Percentiles rank a stretch among this genome's conserved stretches.
Evolutionary conservation across 2,888 invertebrate species (phyloP).

Genomic region (Oligia latruncula): DNA sequence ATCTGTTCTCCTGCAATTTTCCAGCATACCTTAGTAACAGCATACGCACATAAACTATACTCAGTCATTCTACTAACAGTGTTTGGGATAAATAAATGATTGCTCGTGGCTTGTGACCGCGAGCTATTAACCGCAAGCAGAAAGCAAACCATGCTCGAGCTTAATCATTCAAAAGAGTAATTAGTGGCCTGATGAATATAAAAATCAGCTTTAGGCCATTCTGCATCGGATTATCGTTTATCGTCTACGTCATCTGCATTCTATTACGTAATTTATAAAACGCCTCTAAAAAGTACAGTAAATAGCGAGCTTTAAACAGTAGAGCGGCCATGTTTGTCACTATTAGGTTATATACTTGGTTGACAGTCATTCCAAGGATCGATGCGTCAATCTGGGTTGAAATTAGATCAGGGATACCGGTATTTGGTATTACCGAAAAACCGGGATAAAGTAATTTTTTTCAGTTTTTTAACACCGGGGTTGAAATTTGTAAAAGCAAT

Average conservation of each 20-base stretch:
- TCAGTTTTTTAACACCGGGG: background rate
- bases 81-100: conserved; percentile 4
- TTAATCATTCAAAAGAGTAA: conserved; percentile 39
- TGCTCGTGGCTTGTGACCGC: background rate
- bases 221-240: conserved; percentile 9
- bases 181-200: conserved; percentile 37
- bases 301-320: background rate
- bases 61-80: background rate
- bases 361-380: background rate
- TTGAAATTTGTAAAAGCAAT: background rate
- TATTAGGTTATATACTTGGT: background rate
- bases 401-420: background rate
- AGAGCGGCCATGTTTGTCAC: background rate
- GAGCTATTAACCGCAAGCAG: conserved; percentile 26
- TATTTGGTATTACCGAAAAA: too few species aligned
- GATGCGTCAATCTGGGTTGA: too few species aligned
- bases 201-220: conserved; percentile 8
- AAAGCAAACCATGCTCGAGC: conserved; percentile 11
- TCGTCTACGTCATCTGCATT: background rate
- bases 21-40: background rate
- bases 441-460: too few species aligned
- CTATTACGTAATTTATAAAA: background rate
- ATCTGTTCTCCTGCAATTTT: background rate
- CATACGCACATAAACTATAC: background rate
- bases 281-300: background rate